These are phyloP conservation scores for Ambastaia sidthimunki DNA, from an alignment of 2,797 vertebrate genomes.

Conservation along the genomic window DNA sequence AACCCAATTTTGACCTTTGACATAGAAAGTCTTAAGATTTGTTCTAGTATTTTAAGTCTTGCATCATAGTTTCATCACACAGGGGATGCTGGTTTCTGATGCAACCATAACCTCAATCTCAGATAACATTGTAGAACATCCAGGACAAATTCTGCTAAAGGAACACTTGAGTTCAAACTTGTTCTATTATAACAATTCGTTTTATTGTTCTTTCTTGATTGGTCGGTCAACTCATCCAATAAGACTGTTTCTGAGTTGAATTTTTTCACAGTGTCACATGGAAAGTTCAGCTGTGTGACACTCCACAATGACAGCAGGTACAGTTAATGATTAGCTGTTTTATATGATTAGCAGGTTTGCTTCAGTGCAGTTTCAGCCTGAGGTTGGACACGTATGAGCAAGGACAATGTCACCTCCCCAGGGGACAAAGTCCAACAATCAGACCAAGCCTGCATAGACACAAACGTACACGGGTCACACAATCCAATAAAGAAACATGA, in stretches of 20 bases:
- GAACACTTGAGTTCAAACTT: neutral
- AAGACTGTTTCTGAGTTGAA: neutral
- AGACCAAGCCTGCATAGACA: conserved; percentile 53
- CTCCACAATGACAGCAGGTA: conserved; percentile 59
- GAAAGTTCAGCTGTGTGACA: conserved; percentile 59
- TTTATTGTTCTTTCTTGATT: neutral
- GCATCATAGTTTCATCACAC: conserved; percentile 44
- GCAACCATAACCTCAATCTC: neutral
- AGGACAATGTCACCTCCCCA: conserved; percentile 53
- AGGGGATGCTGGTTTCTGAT: conserved; percentile 36
- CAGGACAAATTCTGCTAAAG: neutral
- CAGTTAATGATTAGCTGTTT: conserved; percentile 78
- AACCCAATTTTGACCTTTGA: conserved; percentile 50
- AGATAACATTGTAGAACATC: neutral
- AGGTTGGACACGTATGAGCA: conserved; percentile 59
- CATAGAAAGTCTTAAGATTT: conserved; percentile 50
- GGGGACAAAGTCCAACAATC: conserved; percentile 74
- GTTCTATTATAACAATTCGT: neutral
- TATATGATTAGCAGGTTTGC: conserved; percentile 77
- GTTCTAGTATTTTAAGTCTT: conserved; percentile 43
- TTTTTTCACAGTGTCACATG: conserved; percentile 71
- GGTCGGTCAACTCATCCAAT: neutral
- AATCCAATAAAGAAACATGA: conserved; percentile 27
- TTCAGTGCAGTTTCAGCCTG: conserved; percentile 64
- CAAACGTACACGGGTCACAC: conserved; percentile 45